These are phyloP conservation scores for Gryllus bimaculatus DNA, from an alignment of 1,140 invertebrate species.

Conservation along the genomic window DNA sequence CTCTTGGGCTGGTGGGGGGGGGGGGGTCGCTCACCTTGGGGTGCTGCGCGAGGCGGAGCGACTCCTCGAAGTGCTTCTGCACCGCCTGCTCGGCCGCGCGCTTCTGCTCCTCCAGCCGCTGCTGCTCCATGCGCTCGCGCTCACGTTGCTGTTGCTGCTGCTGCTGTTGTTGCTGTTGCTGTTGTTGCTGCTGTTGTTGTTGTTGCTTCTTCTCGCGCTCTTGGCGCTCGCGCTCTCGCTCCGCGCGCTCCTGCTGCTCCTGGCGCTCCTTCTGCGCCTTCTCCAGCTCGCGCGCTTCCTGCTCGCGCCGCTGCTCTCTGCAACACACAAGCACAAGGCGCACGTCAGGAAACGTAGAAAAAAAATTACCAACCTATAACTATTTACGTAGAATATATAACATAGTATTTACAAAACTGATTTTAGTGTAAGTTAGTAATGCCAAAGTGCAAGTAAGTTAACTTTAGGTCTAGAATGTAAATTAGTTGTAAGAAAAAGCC, in stretches of 20 bases:
- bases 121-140: conserved; percentile 51
- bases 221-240: conserved; percentile 27
- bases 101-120: conserved; percentile 52
- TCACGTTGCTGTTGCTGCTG: conserved; percentile 43
- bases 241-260: conserved; percentile 42
- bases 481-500: too few species aligned
- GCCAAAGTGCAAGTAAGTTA: too few species aligned
- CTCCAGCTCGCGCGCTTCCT: conserved; percentile 42
- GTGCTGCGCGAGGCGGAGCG: conserved; percentile 67
- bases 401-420: too few species aligned
- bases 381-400: too few species aligned
- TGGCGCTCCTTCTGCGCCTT: conserved; percentile 45
- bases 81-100: conserved; percentile 63
- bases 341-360: too few species aligned
- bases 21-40: conserved; percentile 45
- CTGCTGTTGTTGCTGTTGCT: conserved; percentile 42
- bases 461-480: too few species aligned
- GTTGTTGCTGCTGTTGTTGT: conserved; percentile 34
- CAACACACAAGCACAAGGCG: conserved; percentile 4
- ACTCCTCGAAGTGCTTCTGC: conserved; percentile 84
- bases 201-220: conserved; percentile 37
- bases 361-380: too few species aligned
- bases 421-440: too few species aligned
- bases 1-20: background rate
- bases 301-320: conserved; percentile 9